A percentile compares a stretch with the other conserved stretches of the same genome.
Evolutionary conservation across 2,797 vertebrate species (phyloP).

Genomic region (Gadopsis marmoratus): DNA sequence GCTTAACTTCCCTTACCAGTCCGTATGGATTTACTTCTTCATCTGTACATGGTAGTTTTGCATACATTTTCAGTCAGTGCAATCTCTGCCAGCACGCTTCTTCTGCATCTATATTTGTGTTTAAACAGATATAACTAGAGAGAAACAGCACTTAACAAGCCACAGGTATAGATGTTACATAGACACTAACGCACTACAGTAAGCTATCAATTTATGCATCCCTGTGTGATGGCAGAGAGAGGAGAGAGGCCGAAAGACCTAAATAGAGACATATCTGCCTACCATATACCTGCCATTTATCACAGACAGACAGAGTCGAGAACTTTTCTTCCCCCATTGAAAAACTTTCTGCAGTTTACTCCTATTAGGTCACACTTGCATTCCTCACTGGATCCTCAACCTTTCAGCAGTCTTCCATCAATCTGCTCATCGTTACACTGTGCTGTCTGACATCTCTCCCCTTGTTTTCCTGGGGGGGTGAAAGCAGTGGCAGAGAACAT

Average conservation of each 20-base stretch:
- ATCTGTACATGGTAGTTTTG: conserved; percentile 26
- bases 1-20: conserved; percentile 45
- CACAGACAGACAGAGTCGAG: conserved; percentile 2
- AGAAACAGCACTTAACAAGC: background rate
- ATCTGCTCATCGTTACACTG: conserved; percentile 14
- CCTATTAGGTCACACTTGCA: conserved; percentile 26
- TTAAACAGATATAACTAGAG: background rate
- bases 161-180: conserved; percentile 7
- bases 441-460: conserved; percentile 35
- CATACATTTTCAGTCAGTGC: conserved; percentile 16
- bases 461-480: conserved; percentile 34
- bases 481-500: conserved; percentile 28
- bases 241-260: background rate
- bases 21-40: conserved; percentile 35
- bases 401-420: conserved; percentile 39
- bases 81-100: conserved; percentile 4
- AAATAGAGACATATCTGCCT: background rate
- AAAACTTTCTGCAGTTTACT: conserved; percentile 44
- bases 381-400: conserved; percentile 29
- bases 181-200: background rate
- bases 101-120: background rate
- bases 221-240: background rate
- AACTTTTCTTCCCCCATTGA: conserved; percentile 14
- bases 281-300: background rate
- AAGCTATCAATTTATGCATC: background rate